phyloP scores from a whole-genome alignment of 35 echinoderm and acorn worm species.

The Ophiothrix spiculata region DNA sequence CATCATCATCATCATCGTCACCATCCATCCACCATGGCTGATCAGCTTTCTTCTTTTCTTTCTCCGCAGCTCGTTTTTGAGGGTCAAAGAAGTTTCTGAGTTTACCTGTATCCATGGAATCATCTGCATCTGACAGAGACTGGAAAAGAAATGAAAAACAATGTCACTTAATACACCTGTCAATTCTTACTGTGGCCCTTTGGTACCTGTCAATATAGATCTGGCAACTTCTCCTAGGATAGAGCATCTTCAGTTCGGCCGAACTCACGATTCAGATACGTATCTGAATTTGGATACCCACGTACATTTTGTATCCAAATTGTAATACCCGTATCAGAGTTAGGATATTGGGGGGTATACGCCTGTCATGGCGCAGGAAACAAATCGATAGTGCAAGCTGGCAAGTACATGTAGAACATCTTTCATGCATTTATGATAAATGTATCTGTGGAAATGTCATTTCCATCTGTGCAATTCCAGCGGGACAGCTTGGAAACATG shows the following conservation, averaged over 20 bases:
- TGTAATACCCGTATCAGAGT: not conserved
- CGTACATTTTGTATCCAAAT: not conserved
- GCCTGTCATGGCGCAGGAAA: not conserved
- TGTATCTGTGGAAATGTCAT: too few relatives aligned
- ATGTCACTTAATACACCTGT: not conserved
- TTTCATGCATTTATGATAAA: too few relatives aligned
- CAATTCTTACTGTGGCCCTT: too few relatives aligned
- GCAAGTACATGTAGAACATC: too few relatives aligned
- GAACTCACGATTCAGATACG: not conserved
- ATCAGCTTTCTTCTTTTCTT: conserved; percentile 45
- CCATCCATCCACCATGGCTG: conserved; percentile 88
- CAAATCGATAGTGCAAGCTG: too few relatives aligned
- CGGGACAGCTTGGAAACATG: too few relatives aligned
- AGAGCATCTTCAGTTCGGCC: not conserved
- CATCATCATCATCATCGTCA: conserved; percentile 46
- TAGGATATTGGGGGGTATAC: not conserved
- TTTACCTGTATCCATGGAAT: conserved; percentile 66
- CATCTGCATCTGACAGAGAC: conserved; percentile 91
- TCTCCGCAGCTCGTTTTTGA: conserved; percentile 21
- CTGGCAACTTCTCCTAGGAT: not conserved
- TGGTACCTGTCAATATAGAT: too few relatives aligned
- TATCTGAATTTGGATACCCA: not conserved
- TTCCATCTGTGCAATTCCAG: too few relatives aligned
- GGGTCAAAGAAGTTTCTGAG: conserved; percentile 38
- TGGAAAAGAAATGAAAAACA: not conserved